A percentile compares a stretch with the other conserved stretches of the same genome.
Conservation (phyloP, 2,113 vertebrate genomes). For the Callionymus lyra region DNA sequence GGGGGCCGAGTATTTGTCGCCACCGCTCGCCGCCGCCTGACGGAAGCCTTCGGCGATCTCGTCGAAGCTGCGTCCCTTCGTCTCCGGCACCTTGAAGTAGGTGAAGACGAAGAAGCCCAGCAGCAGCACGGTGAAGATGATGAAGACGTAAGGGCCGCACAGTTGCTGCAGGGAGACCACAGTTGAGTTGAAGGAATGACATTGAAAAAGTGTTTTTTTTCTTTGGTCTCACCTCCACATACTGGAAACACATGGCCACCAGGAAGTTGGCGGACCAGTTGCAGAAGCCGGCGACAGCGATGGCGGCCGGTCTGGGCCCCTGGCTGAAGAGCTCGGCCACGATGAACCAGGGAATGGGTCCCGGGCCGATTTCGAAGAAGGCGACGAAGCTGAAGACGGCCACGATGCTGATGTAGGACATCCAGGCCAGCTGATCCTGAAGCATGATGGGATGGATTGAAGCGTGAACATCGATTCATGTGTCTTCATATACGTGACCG, state of each 20-base stretch:
- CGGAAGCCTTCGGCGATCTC: constrained; percentile 86
- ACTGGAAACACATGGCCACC: constrained; percentile 87
- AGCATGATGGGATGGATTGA: background rate
- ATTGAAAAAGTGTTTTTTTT: background rate
- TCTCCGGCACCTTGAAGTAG: constrained; percentile 92
- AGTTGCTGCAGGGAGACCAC: constrained; percentile 67
- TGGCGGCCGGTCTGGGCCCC: constrained; percentile 81
- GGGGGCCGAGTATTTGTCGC: constrained; percentile 70
- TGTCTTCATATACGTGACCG: constrained; percentile 34
- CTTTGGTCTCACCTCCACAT: constrained; percentile 71
- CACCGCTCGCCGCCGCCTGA: constrained; percentile 52
- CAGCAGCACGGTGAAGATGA: constrained; percentile 86
- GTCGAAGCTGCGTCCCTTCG: constrained; percentile 84
- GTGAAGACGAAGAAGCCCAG: constrained; percentile 88
- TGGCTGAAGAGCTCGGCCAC: constrained; percentile 90
- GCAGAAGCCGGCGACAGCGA: constrained; percentile 80
- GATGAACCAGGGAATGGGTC: constrained; percentile 91
- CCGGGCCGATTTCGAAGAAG: constrained; percentile 89
- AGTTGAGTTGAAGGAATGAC: background rate
- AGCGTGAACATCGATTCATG: no score
- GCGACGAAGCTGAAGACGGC: constrained; percentile 89
- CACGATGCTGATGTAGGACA: constrained; percentile 85
- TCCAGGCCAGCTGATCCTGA: constrained; percentile 75
- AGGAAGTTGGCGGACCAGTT: constrained; percentile 94
- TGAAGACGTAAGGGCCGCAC: constrained; percentile 85